phyloP scores from a whole-genome alignment of 2,888 invertebrate genomes.

The Terebella lapidaria region DNA sequence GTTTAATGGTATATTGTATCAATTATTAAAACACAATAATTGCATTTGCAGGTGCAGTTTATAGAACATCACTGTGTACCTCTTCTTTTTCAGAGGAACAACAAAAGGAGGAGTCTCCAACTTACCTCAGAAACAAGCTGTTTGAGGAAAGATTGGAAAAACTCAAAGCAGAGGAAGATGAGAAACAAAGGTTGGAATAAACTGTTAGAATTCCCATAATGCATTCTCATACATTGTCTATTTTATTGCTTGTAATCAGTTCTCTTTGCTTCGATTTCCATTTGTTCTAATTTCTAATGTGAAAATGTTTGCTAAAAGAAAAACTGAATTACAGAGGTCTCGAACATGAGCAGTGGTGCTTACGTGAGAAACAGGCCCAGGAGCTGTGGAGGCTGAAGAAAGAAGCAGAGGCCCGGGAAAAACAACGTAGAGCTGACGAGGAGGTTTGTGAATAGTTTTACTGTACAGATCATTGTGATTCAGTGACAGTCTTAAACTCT shows the following conservation, averaged over 20 bases:
- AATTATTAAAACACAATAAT: too few relatives aligned
- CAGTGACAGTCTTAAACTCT: not conserved
- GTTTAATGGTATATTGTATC: not conserved
- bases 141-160: not conserved
- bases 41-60: too few relatives aligned
- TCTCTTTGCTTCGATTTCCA: not conserved
- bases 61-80: not conserved
- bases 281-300: not conserved
- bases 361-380: slow-evolving; percentile 26
- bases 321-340: not conserved
- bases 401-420: slow-evolving; percentile 38
- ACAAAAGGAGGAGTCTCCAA: not conserved
- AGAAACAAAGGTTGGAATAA: not conserved
- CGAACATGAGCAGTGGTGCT: not conserved
- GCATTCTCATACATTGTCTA: too few relatives aligned
- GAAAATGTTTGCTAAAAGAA: too few relatives aligned
- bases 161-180: not conserved
- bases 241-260: not conserved
- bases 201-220: too few relatives aligned
- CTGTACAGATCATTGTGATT: not conserved
- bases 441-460: slow-evolving; percentile 29
- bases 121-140: not conserved
- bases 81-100: not conserved
- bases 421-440: slow-evolving; percentile 32
- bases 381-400: slow-evolving; percentile 31